Evolutionary conservation across 2,888 invertebrate genomes (phyloP).

Genomic region (Thelaira solivaga): DNA sequence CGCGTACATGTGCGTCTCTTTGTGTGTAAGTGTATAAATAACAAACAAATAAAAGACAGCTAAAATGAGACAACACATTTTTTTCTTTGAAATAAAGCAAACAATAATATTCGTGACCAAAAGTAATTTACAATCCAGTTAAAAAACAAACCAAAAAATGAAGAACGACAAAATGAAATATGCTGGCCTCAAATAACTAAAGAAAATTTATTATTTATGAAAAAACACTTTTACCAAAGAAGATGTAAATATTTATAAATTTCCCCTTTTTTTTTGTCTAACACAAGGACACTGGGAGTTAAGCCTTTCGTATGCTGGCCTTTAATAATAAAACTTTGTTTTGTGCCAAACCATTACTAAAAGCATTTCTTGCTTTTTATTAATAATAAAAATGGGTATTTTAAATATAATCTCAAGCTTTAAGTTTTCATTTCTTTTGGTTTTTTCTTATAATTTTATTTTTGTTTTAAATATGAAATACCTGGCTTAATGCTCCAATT

Average conservation of each 20-base stretch:
- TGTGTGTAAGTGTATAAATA: not conserved
- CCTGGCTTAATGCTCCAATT: not conserved
- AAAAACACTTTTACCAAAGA: not conserved
- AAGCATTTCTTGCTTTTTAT: not conserved
- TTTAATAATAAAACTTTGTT: not conserved
- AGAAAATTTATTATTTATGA: constrained; percentile 17
- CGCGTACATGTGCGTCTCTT: no score
- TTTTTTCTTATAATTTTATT: not conserved
- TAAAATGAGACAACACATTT: no score
- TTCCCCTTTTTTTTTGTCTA: not conserved
- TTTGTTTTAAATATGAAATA: not conserved
- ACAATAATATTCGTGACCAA: constrained; percentile 30
- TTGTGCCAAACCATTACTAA: not conserved
- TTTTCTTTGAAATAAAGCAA: not conserved
- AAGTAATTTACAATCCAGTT: constrained; percentile 12
- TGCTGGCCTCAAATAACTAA: no score
- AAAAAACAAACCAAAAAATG: not conserved
- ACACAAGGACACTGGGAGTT: not conserved
- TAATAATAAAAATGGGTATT: not conserved
- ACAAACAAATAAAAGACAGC: not conserved
- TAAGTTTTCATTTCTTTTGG: not conserved
- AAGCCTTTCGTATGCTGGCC: not conserved
- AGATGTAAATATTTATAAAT: not conserved
- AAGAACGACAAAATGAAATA: no score
- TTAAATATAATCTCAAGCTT: not conserved